Conservation (phyloP, 2,797 vertebrate species). For the Enteromius fasciolatus region DNA sequence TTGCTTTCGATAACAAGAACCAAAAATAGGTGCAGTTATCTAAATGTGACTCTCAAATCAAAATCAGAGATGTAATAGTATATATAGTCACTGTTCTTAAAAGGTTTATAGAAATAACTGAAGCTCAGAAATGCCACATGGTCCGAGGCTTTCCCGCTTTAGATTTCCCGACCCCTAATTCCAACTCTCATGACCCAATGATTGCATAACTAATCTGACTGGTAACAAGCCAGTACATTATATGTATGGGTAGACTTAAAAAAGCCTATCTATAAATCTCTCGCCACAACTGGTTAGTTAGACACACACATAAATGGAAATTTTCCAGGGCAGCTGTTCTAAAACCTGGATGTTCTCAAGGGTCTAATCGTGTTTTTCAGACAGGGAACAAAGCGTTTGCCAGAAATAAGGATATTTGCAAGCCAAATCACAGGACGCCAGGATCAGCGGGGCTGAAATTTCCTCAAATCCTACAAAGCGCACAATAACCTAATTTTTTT, state of each 20-base stretch:
- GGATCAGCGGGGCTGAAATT: slow-evolving; percentile 3
- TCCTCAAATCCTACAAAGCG: slow-evolving; percentile 22
- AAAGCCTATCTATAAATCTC: slow-evolving; percentile 15
- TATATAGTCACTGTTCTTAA: not conserved
- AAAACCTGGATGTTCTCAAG: slow-evolving; percentile 21
- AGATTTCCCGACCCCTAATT: slow-evolving; percentile 18
- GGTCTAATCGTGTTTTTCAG: slow-evolving; percentile 20
- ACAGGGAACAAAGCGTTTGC: not conserved
- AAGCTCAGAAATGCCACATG: not conserved
- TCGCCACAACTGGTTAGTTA: not conserved
- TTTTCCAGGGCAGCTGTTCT: not conserved
- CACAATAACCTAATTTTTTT: not conserved
- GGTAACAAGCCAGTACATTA: not conserved
- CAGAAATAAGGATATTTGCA: slow-evolving; percentile 32
- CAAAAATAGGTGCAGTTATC: not conserved
- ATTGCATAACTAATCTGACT: slow-evolving; percentile 35
- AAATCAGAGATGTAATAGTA: not conserved
- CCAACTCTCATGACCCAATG: slow-evolving; percentile 25
- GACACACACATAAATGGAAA: not conserved
- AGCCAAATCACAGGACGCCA: slow-evolving; percentile 26
- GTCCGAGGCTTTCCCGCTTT: slow-evolving; percentile 14
- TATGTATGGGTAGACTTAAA: slow-evolving; percentile 18
- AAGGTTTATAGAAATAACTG: not conserved
- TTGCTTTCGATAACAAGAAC: not conserved
- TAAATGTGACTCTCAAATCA: not conserved